A percentile compares a stretch with the other conserved stretches of the same genome.
Evolutionary conservation across 2,113 vertebrate genomes (phyloP).

Genomic region (Ameiurus melas): DNA sequence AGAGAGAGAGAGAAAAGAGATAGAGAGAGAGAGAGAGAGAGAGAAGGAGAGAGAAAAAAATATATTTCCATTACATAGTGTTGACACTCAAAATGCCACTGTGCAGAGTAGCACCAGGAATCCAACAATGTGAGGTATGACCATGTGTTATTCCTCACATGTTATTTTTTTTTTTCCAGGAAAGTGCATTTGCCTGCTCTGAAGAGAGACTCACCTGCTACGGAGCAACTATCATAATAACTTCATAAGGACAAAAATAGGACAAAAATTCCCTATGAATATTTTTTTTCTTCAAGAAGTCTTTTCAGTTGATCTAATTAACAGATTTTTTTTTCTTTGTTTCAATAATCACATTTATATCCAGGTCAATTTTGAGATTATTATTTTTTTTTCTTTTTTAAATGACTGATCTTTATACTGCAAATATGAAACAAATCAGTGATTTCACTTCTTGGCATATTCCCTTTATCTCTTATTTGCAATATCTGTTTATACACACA

Average conservation of each 20-base stretch:
- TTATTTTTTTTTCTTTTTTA: too few species aligned
- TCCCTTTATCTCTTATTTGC: background rate
- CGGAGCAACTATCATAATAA: background rate
- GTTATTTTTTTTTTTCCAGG: slow-evolving; percentile 57
- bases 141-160: slow-evolving; percentile 37
- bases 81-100: slow-evolving; percentile 47
- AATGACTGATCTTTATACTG: background rate
- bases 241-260: background rate
- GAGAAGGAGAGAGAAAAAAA: background rate
- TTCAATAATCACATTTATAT: background rate
- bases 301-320: background rate
- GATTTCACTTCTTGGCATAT: background rate
- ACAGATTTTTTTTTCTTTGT: too few species aligned
- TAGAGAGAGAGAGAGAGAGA: background rate
- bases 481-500: background rate
- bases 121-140: slow-evolving; percentile 43
- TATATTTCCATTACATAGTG: slow-evolving; percentile 58
- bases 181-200: slow-evolving; percentile 28
- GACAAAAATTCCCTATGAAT: background rate
- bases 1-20: background rate
- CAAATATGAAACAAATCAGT: background rate
- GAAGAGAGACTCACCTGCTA: slow-evolving; percentile 15
- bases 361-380: too few species aligned
- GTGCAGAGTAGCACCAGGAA: slow-evolving; percentile 38
- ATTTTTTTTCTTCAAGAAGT: background rate